Conservation (phyloP, 2,797 vertebrate species). For the Hypotaenidia philippensis region DNA sequence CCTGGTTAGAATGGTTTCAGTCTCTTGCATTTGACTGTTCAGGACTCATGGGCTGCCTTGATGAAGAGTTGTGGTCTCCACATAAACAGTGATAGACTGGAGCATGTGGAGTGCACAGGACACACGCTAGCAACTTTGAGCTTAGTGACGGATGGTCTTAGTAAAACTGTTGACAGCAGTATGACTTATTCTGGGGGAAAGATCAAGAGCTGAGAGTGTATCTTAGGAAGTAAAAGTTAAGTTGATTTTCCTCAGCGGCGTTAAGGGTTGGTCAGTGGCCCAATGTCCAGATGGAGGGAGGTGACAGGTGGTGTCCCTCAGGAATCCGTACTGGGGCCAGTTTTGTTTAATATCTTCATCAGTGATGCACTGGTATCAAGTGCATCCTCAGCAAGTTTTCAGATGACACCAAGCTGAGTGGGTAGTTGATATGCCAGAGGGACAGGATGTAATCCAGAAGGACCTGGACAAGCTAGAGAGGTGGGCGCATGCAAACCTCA, state of each 20-base stretch:
- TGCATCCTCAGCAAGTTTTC: too few species aligned
- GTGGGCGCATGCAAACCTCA: too few species aligned
- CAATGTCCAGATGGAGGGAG: too few species aligned
- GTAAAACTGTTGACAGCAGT: neutral
- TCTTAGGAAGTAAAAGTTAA: neutral
- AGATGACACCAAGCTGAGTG: too few species aligned
- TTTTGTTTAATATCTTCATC: too few species aligned
- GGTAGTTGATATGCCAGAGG: too few species aligned
- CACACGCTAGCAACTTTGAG: neutral
- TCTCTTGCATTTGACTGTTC: neutral
- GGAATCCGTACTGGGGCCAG: too few species aligned
- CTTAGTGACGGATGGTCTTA: neutral
- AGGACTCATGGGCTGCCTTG: neutral
- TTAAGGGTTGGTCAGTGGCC: neutral
- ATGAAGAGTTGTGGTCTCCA: neutral
- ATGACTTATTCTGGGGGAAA: neutral
- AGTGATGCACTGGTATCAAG: too few species aligned
- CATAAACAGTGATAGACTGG: accelerated
- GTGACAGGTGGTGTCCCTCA: too few species aligned
- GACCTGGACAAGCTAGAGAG: too few species aligned
- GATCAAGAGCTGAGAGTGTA: neutral
- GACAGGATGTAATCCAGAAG: too few species aligned
- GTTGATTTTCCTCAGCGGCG: neutral
- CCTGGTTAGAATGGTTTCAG: neutral
- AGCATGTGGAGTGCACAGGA: accelerated